Evolutionary conservation across 2,113 vertebrate species (phyloP).

Genomic region (Rutilus rutilus): DNA sequence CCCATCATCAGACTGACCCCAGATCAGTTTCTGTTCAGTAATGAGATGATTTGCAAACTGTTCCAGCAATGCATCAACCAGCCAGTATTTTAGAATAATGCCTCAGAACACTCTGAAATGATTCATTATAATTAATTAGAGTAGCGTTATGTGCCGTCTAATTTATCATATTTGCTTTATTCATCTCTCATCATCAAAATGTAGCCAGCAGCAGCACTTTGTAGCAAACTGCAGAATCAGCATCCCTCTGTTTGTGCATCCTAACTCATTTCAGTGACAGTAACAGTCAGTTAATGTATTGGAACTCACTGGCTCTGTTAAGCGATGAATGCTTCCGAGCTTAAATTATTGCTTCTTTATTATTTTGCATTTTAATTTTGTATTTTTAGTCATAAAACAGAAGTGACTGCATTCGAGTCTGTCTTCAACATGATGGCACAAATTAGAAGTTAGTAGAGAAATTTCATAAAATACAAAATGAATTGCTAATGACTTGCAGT

Average conservation of each 20-base stretch:
- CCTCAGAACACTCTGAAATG: constrained; percentile 71
- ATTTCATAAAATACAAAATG: background rate
- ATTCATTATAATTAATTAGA: constrained; percentile 79
- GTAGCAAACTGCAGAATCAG: constrained; percentile 64
- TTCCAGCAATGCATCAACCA: constrained; percentile 74
- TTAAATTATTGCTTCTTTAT: background rate
- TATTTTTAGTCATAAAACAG: background rate
- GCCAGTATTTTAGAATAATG: constrained; percentile 71
- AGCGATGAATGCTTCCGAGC: background rate
- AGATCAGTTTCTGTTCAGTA: constrained; percentile 54
- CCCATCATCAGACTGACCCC: constrained; percentile 33
- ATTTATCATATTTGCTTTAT: constrained; percentile 77
- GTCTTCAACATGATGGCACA: background rate
- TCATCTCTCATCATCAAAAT: constrained; percentile 72
- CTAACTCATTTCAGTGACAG: constrained; percentile 53
- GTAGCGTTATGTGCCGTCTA: constrained; percentile 70
- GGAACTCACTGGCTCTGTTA: constrained; percentile 43
- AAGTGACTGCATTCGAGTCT: background rate
- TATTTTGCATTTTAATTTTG: background rate
- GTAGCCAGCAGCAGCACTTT: constrained; percentile 61
- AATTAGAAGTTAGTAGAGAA: background rate
- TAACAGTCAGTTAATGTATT: constrained; percentile 65
- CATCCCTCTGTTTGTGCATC: constrained; percentile 63
- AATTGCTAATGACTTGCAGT: background rate
- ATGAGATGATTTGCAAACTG: constrained; percentile 65